phyloP scores from a whole-genome alignment of 2,797 vertebrate species.

The Siniperca undulata region DNA sequence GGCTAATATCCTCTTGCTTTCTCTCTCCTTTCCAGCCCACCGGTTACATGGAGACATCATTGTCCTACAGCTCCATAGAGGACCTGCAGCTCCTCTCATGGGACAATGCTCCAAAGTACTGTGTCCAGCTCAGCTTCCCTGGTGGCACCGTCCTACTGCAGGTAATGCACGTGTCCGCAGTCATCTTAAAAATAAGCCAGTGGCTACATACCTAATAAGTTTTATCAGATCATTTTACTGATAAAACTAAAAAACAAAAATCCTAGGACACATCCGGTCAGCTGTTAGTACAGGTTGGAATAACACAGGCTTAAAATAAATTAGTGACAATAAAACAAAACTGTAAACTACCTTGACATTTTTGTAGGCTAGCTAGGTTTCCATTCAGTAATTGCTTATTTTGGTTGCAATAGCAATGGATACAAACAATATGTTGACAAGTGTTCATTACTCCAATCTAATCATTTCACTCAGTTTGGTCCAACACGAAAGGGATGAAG shows the following conservation, averaged over 20 bases:
- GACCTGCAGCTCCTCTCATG: slow-evolving; percentile 98
- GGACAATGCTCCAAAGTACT: slow-evolving; percentile 99
- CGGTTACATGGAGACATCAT: slow-evolving; percentile 97
- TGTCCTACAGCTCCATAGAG: slow-evolving; percentile 98
- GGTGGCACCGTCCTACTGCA: slow-evolving; percentile 97
- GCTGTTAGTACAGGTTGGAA: not conserved
- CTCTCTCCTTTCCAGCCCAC: slow-evolving; percentile 88
- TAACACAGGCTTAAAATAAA: not conserved
- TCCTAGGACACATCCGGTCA: not conserved
- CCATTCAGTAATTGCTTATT: not conserved
- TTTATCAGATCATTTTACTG: not conserved
- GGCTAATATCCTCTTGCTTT: slow-evolving; percentile 45
- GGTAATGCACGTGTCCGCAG: slow-evolving; percentile 80
- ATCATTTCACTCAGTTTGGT: not conserved
- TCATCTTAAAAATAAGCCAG: not conserved
- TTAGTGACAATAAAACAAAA: not conserved
- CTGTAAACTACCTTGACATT: not conserved
- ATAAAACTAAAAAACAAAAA: not conserved
- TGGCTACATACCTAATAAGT: not conserved
- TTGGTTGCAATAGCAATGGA: not conserved
- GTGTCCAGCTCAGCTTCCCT: slow-evolving; percentile 97
- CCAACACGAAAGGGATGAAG: no score
- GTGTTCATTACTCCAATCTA: not conserved
- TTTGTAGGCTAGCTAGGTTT: not conserved
- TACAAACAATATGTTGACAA: not conserved